phyloP scores from a whole-genome alignment of 2,888 invertebrate species.

The Griposia aprilina region DNA sequence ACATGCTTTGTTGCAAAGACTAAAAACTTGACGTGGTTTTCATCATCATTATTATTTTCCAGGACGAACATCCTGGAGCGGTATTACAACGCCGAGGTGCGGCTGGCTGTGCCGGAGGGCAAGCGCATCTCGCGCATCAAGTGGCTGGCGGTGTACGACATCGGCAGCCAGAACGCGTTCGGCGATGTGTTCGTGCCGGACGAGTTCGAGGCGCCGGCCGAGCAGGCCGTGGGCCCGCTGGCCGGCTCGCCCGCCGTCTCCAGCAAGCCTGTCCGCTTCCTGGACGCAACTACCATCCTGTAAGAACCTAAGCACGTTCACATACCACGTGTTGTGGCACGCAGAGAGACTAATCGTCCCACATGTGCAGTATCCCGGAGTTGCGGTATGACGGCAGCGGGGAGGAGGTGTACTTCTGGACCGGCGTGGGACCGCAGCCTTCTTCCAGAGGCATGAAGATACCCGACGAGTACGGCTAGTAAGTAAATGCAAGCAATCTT shows the following conservation, averaged over 20 bases:
- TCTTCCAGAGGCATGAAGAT: conserved; percentile 95
- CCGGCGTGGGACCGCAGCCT: conserved; percentile 96
- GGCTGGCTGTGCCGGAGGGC: conserved; percentile 94
- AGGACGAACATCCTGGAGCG: conserved; percentile 96
- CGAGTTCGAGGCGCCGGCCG: conserved; percentile 96
- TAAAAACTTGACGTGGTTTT: not conserved
- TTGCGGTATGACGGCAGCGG: conserved; percentile 95
- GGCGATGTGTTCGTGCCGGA: conserved; percentile 97
- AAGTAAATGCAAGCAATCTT: conserved; percentile 82
- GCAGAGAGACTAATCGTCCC: not conserved
- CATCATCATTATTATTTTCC: conserved; percentile 68
- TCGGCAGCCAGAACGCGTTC: conserved; percentile 96
- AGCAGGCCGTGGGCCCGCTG: conserved; percentile 89
- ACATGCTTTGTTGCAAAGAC: too few relatives aligned
- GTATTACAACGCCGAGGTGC: conserved; percentile 96
- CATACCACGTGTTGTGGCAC: not conserved
- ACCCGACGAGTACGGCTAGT: conserved; percentile 98
- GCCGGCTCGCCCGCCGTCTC: conserved; percentile 89
- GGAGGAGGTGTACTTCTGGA: conserved; percentile 95
- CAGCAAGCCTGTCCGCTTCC: conserved; percentile 93
- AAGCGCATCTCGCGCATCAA: conserved; percentile 96
- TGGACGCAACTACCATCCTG: conserved; percentile 95
- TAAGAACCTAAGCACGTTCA: conserved; percentile 62
- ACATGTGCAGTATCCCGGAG: conserved; percentile 91
- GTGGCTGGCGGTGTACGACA: conserved; percentile 97